A percentile compares a stretch with the other conserved stretches of the same genome.
Evolutionary conservation across 1,140 invertebrate genomes (phyloP).

Genomic region (Lordiphosa mommai): DNA sequence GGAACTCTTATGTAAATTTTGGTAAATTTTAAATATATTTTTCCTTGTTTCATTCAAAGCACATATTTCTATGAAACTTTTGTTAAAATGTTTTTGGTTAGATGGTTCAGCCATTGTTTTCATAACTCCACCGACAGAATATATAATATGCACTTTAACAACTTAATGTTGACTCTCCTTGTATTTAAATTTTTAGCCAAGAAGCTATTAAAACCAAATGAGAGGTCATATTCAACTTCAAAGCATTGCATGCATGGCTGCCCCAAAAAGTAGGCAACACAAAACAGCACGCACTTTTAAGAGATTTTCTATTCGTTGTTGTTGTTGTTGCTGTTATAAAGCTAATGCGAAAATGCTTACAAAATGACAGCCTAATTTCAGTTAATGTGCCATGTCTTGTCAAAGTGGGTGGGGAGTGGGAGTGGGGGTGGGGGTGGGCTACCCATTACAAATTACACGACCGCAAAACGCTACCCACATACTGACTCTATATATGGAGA

Average conservation of each 20-base stretch:
- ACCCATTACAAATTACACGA: constrained; percentile 16
- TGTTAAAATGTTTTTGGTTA: too few species aligned
- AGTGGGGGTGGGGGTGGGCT: constrained; percentile 5
- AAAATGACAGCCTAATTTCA: constrained; percentile 71
- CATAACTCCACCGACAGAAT: too few species aligned
- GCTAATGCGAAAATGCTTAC: constrained; percentile 37
- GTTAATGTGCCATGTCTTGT: constrained; percentile 60
- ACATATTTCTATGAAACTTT: too few species aligned
- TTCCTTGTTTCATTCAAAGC: too few species aligned
- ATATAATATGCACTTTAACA: too few species aligned
- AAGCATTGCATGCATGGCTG: constrained; percentile 51
- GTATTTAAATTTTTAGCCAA: too few species aligned
- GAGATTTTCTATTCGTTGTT: constrained; percentile 17
- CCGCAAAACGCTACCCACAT: background rate
- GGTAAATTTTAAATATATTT: too few species aligned
- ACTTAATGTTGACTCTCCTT: too few species aligned
- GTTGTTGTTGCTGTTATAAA: too few species aligned
- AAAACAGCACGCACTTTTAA: constrained; percentile 43
- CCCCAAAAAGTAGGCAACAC: constrained; percentile 5
- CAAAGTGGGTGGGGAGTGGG: background rate
- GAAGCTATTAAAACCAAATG: background rate
- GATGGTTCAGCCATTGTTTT: too few species aligned
- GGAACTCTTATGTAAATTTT: too few species aligned
- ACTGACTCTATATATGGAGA: constrained; percentile 8
- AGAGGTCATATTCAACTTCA: constrained; percentile 40